Base-by-base conservation (phyloP, 2,888 invertebrate genomes). In the Dioctria rufipes region DNA sequence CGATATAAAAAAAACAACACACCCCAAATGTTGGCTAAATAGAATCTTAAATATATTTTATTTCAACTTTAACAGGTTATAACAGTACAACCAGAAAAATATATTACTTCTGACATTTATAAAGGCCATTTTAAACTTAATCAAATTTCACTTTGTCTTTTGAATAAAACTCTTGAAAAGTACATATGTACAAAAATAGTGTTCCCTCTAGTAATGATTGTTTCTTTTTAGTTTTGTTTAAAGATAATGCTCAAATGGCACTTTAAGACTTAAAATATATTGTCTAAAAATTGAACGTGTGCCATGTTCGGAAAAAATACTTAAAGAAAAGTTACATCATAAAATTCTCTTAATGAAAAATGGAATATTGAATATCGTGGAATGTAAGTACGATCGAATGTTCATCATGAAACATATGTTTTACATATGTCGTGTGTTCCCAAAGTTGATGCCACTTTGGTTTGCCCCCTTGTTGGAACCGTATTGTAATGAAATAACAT, bases 391-490 rank as follows among this genome's bases (percentile, higher is more conserved):
- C 80, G 39, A 54, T 4, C 43, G 13, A 80, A 51, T 42, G 39
- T 13, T n/a, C 51, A 25, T 25, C 25, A 25, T 25, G 25, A 25
- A 25, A 25, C 25, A 25, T 25, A 49, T 11, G 77, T 63, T 91
- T 94, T 95, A 98, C 97, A 98, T 98, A 91, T 98, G 98, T 90
- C 98, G 93, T 86, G 98, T 98, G 91, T 97, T 98, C 85, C 98
- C 98, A 86, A 98, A 97, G 90, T 96, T 98, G 88, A 98, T 96
- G 81, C 98, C 99, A 84, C 96, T 95, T 89, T 98, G 98, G 87
- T 92, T 98, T 85, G 98, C 98, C 43, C 98, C 98, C 90, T 98
- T 98, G 92, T 99, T 99, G 86, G 96, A 96, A 81, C 99, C 99
- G 89, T 97, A 97, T 89, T 99, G 98, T 80, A 98, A 92, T 78